phyloP scores from a whole-genome alignment of 1,140 invertebrate species.

The Trichonephila inaurata region DNA sequence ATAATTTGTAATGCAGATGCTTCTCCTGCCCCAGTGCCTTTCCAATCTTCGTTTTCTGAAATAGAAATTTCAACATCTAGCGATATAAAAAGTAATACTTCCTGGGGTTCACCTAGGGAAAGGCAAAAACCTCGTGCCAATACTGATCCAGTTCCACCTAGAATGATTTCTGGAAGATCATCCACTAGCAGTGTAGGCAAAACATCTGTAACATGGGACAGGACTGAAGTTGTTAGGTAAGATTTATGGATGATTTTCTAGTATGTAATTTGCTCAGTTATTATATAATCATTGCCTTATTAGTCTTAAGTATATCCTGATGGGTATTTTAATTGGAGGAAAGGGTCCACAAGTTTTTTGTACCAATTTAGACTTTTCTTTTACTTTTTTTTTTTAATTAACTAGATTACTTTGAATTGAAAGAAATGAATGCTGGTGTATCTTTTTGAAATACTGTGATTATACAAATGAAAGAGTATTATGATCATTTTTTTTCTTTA shows the following conservation, averaged over 20 bases:
- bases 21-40: conserved; percentile 59
- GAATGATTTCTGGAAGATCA: conserved; percentile 35
- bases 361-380: too few relatives aligned
- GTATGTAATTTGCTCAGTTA: neutral
- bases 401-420: too few relatives aligned
- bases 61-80: conserved; percentile 28
- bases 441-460: too few relatives aligned
- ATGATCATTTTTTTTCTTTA: too few relatives aligned
- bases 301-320: too few relatives aligned
- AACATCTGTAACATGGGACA: conserved; percentile 67
- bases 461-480: too few relatives aligned
- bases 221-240: conserved; percentile 72
- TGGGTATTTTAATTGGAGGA: too few relatives aligned
- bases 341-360: too few relatives aligned
- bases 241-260: neutral
- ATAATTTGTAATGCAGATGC: conserved; percentile 7
- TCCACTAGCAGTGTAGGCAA: conserved; percentile 40
- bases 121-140: conserved; percentile 70
- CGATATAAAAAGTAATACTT: conserved; percentile 57
- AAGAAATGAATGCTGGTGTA: too few relatives aligned
- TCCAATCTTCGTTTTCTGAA: conserved; percentile 50
- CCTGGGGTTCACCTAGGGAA: conserved; percentile 30
- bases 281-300: neutral
- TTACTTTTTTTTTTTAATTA: too few relatives aligned
- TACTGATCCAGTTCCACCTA: conserved; percentile 71